A percentile compares a stretch with the other conserved stretches of the same genome.
phyloP scores from a whole-genome alignment of 2,888 invertebrate species.

The Podotricha telesiphe region DNA sequence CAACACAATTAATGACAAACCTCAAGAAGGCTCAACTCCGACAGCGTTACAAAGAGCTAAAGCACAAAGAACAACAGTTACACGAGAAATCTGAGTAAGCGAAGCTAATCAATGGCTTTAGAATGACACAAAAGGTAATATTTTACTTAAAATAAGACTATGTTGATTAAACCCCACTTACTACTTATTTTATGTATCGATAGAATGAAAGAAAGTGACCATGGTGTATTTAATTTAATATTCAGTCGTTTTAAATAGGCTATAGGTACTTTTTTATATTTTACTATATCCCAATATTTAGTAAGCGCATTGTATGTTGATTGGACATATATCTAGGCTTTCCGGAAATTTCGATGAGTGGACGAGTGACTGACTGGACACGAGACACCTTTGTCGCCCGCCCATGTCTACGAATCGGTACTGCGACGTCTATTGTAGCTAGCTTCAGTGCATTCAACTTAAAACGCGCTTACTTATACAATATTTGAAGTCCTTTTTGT shows the following conservation, averaged over 20 bases:
- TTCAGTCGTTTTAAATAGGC: not conserved
- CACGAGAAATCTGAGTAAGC: constrained; percentile 66
- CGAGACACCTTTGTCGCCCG: no score
- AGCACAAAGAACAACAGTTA: constrained; percentile 63
- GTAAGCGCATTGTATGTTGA: no score
- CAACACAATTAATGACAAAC: constrained; percentile 93
- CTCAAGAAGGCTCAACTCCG: constrained; percentile 91
- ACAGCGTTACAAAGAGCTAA: constrained; percentile 85
- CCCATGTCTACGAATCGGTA: no score
- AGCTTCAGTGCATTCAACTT: no score
- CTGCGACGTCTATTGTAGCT: no score
- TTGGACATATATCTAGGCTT: no score
- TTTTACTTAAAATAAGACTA: constrained; percentile 5
- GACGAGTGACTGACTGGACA: no score
- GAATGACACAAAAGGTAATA: not conserved
- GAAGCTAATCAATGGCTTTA: not conserved
- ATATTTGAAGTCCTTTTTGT: not conserved
- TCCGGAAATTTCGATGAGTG: no score
- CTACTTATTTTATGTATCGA: constrained; percentile 1
- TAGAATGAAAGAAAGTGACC: not conserved
- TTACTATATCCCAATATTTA: not conserved
- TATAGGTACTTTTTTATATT: not conserved
- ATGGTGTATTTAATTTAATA: not conserved
- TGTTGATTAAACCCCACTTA: not conserved
- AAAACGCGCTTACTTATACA: no score